Evolutionary conservation across 1,140 invertebrate genomes (phyloP).

Genomic region (Drosophila ficusphila): DNA sequence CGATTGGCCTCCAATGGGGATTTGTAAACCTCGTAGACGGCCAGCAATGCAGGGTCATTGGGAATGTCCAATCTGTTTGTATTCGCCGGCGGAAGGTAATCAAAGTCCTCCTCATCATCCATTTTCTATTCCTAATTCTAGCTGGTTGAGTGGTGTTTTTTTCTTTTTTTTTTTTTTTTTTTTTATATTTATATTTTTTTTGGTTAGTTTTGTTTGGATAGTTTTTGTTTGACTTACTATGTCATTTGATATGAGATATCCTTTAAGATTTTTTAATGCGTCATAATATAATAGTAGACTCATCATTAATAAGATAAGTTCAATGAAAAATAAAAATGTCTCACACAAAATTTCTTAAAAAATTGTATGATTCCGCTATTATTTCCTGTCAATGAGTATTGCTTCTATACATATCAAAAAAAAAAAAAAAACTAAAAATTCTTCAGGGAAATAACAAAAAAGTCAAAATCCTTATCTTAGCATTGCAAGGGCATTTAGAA

Average conservation of each 20-base stretch:
- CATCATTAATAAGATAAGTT: too few species aligned
- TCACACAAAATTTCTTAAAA: too few species aligned
- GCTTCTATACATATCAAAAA: too few species aligned
- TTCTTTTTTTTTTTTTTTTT: background rate
- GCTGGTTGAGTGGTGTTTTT: background rate
- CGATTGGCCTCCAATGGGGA: slow-evolving; percentile 26
- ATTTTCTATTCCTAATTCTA: slow-evolving; percentile 8
- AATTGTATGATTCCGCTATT: too few species aligned
- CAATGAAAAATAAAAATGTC: too few species aligned
- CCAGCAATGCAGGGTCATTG: slow-evolving; percentile 43
- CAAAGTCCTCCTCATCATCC: slow-evolving; percentile 51
- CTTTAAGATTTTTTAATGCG: too few species aligned
- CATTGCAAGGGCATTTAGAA: slow-evolving; percentile 18
- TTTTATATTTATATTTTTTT: background rate
- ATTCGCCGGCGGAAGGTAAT: slow-evolving; percentile 33
- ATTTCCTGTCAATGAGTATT: too few species aligned
- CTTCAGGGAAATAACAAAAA: too few species aligned
- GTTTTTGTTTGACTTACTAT: background rate
- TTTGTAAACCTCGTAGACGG: slow-evolving; percentile 54
- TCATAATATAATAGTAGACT: too few species aligned
- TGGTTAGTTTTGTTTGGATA: background rate
- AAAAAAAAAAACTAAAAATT: too few species aligned
- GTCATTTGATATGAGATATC: background rate
- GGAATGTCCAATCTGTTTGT: slow-evolving; percentile 57
- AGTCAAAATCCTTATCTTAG: background rate